These are phyloP conservation scores for Lepisosteus oculatus DNA, from an alignment of 2,113 vertebrate species.

Conservation along the genomic window DNA sequence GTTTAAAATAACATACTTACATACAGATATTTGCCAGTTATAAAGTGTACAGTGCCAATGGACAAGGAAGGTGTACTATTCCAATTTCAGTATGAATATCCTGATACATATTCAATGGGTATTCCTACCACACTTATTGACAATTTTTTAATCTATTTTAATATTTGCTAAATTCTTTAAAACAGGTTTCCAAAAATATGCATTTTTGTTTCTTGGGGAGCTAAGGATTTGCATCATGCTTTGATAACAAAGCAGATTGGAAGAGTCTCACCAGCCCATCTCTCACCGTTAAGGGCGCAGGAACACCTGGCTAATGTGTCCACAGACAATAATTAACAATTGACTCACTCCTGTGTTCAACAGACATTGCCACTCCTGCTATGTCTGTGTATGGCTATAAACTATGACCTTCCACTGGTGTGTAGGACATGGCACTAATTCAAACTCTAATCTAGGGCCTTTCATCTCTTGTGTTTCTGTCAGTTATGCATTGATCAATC, in stretches of 20 bases:
- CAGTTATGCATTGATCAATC: slow-evolving; percentile 32
- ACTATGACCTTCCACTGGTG: slow-evolving; percentile 46
- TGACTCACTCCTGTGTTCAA: slow-evolving; percentile 24
- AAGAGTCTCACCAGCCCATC: slow-evolving; percentile 33
- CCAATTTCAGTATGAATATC: too few relatives aligned
- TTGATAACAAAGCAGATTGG: slow-evolving; percentile 17
- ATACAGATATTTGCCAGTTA: too few relatives aligned
- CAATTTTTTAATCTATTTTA: too few relatives aligned
- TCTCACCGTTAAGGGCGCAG: slow-evolving; percentile 38
- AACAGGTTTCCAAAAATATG: too few relatives aligned
- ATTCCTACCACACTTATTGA: too few relatives aligned
- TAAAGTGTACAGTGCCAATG: too few relatives aligned
- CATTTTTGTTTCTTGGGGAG: not conserved
- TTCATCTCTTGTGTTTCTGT: slow-evolving; percentile 23
- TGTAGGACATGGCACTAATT: slow-evolving; percentile 42
- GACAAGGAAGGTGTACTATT: too few relatives aligned
- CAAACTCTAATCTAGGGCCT: slow-evolving; percentile 53
- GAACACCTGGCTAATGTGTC: slow-evolving; percentile 65
- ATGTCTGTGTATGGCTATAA: slow-evolving; percentile 34
- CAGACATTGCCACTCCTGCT: slow-evolving; percentile 45
- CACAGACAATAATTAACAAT: slow-evolving; percentile 54
- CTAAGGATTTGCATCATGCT: slow-evolving; percentile 28
- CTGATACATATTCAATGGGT: too few relatives aligned
- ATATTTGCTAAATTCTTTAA: too few relatives aligned
- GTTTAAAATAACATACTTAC: too few relatives aligned